A percentile compares a stretch with the other conserved stretches of the same genome.
Conservation (phyloP, 2,888 invertebrate species). For the Lycia hirtaria region DNA sequence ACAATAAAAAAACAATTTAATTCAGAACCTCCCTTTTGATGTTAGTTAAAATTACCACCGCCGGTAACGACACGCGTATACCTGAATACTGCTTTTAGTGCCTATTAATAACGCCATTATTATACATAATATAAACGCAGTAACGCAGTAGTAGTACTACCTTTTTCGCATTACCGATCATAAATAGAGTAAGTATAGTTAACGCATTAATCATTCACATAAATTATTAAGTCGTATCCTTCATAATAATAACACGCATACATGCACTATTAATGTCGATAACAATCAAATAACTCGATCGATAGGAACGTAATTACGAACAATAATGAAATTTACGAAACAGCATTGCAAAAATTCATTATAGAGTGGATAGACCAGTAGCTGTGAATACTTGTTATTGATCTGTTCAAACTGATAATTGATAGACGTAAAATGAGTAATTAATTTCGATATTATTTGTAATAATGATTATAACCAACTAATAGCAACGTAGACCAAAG, state of each 20-base stretch:
- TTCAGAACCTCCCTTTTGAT: too few species aligned
- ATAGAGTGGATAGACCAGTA: background rate
- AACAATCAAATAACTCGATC: conserved; percentile 59
- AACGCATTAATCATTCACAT: conserved; percentile 3
- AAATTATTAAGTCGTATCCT: conserved; percentile 20
- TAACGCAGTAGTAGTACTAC: background rate
- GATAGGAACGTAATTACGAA: conserved; percentile 59
- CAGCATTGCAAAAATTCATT: conserved; percentile 24
- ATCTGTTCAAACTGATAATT: conserved; percentile 9
- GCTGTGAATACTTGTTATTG: conserved; percentile 11
- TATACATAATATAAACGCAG: too few species aligned
- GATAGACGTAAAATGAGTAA: conserved; percentile 9
- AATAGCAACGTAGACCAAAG: too few species aligned
- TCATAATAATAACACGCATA: conserved; percentile 13
- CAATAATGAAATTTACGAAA: conserved; percentile 61
- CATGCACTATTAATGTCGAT: conserved; percentile 45
- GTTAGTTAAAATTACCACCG: too few species aligned
- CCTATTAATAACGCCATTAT: too few species aligned
- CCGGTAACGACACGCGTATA: too few species aligned
- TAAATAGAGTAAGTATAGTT: conserved; percentile 1
- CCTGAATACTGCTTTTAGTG: too few species aligned
- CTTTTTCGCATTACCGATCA: background rate
- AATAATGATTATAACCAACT: too few species aligned
- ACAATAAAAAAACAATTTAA: too few species aligned
- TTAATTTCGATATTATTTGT: background rate